Conservation (phyloP, 2,888 invertebrate genomes). For the Lomographa bimaculata region DNA sequence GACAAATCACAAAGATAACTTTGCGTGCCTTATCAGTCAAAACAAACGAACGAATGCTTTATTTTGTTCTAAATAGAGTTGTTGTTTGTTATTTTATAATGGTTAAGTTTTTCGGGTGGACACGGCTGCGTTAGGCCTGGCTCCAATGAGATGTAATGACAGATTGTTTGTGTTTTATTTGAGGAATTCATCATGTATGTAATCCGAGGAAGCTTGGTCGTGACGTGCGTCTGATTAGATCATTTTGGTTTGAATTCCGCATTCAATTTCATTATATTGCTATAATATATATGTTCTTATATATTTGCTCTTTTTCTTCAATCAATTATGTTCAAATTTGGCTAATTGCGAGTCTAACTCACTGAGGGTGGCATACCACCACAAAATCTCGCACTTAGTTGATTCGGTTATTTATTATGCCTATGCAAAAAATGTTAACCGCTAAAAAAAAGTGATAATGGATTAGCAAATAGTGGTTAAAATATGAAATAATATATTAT, state of each 20-base stretch:
- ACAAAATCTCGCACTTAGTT: too few species aligned
- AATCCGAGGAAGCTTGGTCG: conserved; percentile 40
- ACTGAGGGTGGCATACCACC: too few species aligned
- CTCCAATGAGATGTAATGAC: conserved; percentile 50
- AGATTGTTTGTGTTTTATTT: conserved; percentile 49
- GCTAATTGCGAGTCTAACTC: too few species aligned
- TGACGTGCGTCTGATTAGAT: conserved; percentile 29
- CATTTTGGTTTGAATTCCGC: conserved; percentile 10
- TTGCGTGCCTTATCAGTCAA: conserved; percentile 6
- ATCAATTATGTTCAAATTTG: too few species aligned
- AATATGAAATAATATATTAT: too few species aligned
- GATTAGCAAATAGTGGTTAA: too few species aligned
- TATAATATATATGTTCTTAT: too few species aligned
- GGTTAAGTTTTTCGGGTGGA: conserved; percentile 29
- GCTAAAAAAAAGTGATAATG: too few species aligned
- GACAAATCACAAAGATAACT: conserved; percentile 16
- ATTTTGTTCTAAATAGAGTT: conserved; percentile 19
- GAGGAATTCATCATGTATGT: conserved; percentile 44
- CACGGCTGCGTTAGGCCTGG: conserved; percentile 39
- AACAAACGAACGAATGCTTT: conserved; percentile 8
- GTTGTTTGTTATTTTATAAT: conserved; percentile 5
- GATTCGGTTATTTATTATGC: too few species aligned
- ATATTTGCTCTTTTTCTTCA: too few species aligned
- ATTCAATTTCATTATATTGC: too few species aligned
- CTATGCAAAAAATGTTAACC: too few species aligned